Evolutionary conservation across 2,888 invertebrate genomes (phyloP).

Genomic region (Zeuzera pyrina): DNA sequence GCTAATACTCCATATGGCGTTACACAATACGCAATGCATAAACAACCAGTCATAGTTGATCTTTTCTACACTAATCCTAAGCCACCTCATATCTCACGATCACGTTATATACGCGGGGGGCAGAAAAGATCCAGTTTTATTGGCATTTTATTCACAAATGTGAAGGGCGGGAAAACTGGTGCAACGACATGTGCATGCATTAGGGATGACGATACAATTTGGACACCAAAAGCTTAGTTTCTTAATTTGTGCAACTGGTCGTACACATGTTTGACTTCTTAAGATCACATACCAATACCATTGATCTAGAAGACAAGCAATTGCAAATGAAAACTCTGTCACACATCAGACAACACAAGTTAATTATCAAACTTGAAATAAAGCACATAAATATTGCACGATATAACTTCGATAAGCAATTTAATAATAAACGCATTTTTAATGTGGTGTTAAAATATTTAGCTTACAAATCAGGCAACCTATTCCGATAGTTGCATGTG

Average conservation of each 20-base stretch:
- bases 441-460: no score
- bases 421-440: no score
- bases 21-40: slow-evolving; percentile 46
- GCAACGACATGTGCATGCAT: slow-evolving; percentile 70
- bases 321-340: neutral
- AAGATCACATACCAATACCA: neutral
- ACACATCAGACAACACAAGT: slow-evolving; percentile 19
- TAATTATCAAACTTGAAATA: slow-evolving; percentile 29
- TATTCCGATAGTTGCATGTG: no score
- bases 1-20: slow-evolving; percentile 70
- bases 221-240: slow-evolving; percentile 44
- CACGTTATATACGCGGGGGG: slow-evolving; percentile 6
- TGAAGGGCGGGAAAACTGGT: slow-evolving; percentile 57
- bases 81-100: neutral
- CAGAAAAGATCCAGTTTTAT: slow-evolving; percentile 22
- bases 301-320: slow-evolving; percentile 2
- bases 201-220: slow-evolving; percentile 61
- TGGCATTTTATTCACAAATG: slow-evolving; percentile 47
- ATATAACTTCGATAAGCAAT: no score
- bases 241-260: slow-evolving; percentile 59
- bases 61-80: slow-evolving; percentile 15
- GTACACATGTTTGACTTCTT: slow-evolving; percentile 5
- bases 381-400: no score
- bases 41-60: slow-evolving; percentile 39
- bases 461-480: no score